Evolutionary conservation across 2,888 invertebrate species (phyloP), one percentile per base, ranked within the genome.

Genomic region (Lamellibrachia columna): DNA sequence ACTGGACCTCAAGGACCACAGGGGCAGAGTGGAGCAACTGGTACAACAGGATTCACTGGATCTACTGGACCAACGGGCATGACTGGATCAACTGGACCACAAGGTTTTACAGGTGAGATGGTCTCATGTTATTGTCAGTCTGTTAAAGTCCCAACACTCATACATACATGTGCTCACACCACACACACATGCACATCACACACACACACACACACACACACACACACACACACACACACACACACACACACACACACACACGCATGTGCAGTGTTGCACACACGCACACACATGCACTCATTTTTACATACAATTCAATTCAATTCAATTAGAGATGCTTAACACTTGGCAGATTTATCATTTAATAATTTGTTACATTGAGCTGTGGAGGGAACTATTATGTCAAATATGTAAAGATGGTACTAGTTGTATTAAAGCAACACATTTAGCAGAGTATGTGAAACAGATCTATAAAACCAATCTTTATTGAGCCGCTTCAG

Each of bases 1-100:
- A 75, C 75, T 75, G 75, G 75, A 22, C 75, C 75, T 6, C 75
- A 75, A n/a, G 75, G 75, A 3, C n/a, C n/a, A 6, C 75, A 75
- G 75, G 75, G 75, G 1, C 1, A 91, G 15, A 40, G 7, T 28
- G 91, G 91, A 91, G 55, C 52, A 53, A 91, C 52, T 53, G 91
- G 91, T 11, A 22, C 40, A 53, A 53, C 40, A 53, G 91, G 91
- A 55, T 91, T 58, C 40, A 91, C 91, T 52, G 91, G 91, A 53
- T 53, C 40, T 22, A 52, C 40, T 40, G 91, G 91, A 9, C 53
- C 40, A 11, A 55, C 53, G 3, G 91, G 91, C 40, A 91, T 40
- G 40, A 55, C 53, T 91, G 91, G 91, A 22, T 52, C 58, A 15
- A 91, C 53, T 52, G 91, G 91, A 53, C 58, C 91, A 11, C 52